Conservation (phyloP, 1,140 invertebrate species). For the Bombus ignitus region DNA sequence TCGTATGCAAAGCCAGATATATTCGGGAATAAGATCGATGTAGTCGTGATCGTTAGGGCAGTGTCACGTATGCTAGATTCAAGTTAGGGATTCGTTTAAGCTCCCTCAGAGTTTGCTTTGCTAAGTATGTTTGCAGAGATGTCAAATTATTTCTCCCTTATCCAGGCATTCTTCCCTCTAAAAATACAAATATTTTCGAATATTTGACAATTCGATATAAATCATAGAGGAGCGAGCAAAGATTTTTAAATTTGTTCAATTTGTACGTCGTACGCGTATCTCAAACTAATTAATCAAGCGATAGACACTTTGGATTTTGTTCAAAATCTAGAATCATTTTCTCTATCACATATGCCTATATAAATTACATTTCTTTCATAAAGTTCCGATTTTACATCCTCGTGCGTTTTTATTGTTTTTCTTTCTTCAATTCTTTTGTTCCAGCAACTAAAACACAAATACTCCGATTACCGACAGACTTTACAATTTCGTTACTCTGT, state of each 20-base stretch:
- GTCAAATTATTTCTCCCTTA: background rate
- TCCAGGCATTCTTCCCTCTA: background rate
- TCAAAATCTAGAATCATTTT: no score
- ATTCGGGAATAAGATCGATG: slow-evolving; percentile 2
- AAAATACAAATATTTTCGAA: background rate
- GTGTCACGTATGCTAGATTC: background rate
- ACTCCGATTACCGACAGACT: background rate
- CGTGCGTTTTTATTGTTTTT: background rate
- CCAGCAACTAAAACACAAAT: background rate
- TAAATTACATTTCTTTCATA: background rate
- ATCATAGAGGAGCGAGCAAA: no score
- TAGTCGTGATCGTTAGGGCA: background rate
- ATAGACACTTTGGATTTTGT: no score
- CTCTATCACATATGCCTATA: no score
- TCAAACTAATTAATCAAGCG: no score
- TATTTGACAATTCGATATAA: no score
- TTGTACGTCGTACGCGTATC: no score
- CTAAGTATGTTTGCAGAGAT: background rate
- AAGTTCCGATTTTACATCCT: background rate
- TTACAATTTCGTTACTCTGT: background rate
- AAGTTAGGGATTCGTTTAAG: slow-evolving; percentile 41
- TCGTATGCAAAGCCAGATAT: background rate
- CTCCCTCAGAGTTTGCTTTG: slow-evolving; percentile 26
- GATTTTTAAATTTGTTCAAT: no score
- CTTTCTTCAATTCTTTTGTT: background rate